These are phyloP conservation scores for Aix galericulata DNA, from an alignment of 2,113 vertebrate genomes.

Conservation along the genomic window DNA sequence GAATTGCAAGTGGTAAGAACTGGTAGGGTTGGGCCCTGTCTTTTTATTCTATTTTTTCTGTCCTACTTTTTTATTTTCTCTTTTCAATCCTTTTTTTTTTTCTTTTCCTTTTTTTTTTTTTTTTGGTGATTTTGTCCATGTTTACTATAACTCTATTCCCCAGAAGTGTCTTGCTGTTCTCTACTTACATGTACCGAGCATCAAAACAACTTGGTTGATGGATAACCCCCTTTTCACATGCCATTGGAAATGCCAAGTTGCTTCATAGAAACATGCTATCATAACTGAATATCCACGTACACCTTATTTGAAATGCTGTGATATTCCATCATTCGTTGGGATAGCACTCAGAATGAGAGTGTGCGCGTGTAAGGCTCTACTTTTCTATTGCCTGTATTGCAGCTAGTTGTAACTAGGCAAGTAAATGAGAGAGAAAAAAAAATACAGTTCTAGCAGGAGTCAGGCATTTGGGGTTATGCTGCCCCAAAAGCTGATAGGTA, in stretches of 20 bases:
- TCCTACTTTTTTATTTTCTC: background rate
- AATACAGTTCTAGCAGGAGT: conserved; percentile 45
- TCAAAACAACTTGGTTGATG: conserved; percentile 66
- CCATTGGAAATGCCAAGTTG: conserved; percentile 53
- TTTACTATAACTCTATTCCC: conserved; percentile 55
- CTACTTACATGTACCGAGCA: conserved; percentile 50
- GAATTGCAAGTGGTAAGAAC: background rate
- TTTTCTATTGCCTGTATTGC: conserved; percentile 69
- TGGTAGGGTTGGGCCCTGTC: background rate
- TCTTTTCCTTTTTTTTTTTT: conserved; percentile 31
- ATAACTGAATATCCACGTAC: conserved; percentile 34
- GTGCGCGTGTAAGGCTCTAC: conserved; percentile 37
- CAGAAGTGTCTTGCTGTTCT: conserved; percentile 64
- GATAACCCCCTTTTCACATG: conserved; percentile 53
- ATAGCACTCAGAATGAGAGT: conserved; percentile 33
- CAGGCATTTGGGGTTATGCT: conserved; percentile 48
- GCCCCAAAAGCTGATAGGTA: conserved; percentile 56
- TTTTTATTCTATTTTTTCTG: background rate
- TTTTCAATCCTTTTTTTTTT: conserved; percentile 22
- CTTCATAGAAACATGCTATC: conserved; percentile 50
- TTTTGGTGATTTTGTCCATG: conserved; percentile 55
- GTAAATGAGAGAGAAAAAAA: conserved; percentile 53
- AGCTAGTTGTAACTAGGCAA: conserved; percentile 62
- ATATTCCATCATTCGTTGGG: conserved; percentile 30
- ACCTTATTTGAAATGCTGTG: conserved; percentile 30